These are phyloP conservation scores for Stichodactyla helianthus DNA, from an alignment of 64 coral and sea anemone species.

Conservation along the genomic window DNA sequence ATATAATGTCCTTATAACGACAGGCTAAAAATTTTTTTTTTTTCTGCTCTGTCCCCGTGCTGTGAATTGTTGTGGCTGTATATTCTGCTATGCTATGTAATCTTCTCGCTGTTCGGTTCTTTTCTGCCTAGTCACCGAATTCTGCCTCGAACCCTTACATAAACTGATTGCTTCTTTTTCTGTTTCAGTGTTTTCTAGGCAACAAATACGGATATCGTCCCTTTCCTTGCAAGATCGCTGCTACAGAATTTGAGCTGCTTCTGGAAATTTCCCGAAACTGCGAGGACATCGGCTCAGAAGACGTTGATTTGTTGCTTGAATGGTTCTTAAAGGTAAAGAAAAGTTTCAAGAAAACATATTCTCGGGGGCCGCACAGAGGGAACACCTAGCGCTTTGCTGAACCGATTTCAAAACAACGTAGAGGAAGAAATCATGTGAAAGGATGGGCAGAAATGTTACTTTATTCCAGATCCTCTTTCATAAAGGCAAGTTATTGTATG, in stretches of 20 bases:
- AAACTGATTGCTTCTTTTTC: neutral
- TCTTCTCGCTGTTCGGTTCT: neutral
- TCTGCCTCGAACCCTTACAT: neutral
- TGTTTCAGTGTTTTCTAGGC: conserved; percentile 66
- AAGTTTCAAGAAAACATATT: neutral
- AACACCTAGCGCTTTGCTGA: too few relatives aligned
- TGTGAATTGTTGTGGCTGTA: neutral
- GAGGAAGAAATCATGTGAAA: too few relatives aligned
- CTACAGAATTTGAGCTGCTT: conserved; percentile 68
- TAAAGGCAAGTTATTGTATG: too few relatives aligned
- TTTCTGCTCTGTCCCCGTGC: too few relatives aligned
- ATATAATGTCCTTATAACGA: too few relatives aligned
- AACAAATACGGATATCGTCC: conserved; percentile 91
- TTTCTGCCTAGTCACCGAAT: neutral
- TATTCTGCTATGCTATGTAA: neutral
- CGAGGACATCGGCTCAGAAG: conserved; percentile 32
- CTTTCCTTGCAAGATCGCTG: conserved; percentile 71
- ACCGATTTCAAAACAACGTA: too few relatives aligned
- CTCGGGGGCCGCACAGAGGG: too few relatives aligned
- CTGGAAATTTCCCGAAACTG: conserved; percentile 37
- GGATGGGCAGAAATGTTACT: too few relatives aligned
- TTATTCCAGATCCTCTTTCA: too few relatives aligned
- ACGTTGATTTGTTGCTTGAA: conserved; percentile 51
- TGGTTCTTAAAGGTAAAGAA: conserved; percentile 78
- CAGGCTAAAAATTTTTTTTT: too few relatives aligned